These are phyloP conservation scores for Daphoenositta chrysoptera DNA, from an alignment of 2,113 vertebrate genomes.

Conservation along the genomic window DNA sequence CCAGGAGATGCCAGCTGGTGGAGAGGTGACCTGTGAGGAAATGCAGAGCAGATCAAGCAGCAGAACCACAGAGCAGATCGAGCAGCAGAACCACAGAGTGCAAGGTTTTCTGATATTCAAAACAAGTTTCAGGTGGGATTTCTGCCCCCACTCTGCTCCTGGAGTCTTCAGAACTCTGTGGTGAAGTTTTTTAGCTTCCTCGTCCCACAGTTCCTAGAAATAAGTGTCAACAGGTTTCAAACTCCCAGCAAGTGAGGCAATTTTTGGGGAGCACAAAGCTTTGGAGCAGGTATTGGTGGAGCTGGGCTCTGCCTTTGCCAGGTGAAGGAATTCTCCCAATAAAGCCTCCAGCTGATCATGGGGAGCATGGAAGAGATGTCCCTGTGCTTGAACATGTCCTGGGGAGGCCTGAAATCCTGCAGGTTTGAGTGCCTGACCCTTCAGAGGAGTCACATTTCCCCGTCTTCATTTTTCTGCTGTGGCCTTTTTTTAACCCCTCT, in stretches of 20 bases:
- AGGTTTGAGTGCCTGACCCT: neutral
- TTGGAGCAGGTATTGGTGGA: fast-evolving
- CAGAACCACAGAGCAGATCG: too few relatives aligned
- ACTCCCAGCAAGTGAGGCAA: neutral
- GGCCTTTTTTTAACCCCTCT: neutral
- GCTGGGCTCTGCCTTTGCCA: neutral
- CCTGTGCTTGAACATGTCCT: neutral
- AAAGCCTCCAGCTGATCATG: neutral
- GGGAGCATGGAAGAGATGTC: neutral
- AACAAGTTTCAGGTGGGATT: neutral
- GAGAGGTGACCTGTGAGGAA: too few relatives aligned
- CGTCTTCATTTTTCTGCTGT: neutral
- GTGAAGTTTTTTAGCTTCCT: neutral
- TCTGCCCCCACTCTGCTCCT: neutral
- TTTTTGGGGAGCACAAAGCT: neutral
- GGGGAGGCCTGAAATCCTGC: neutral
- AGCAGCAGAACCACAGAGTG: neutral
- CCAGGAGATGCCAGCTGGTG: neutral
- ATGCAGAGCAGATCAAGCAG: too few relatives aligned
- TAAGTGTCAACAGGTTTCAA: neutral
- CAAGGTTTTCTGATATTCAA: neutral
- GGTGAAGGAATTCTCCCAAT: neutral
- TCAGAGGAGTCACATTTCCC: neutral
- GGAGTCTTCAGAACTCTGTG: neutral
- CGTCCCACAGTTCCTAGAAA: neutral